phyloP scores from a whole-genome alignment of 2,888 invertebrate genomes.

The Hofmannophila pseudospretella region DNA sequence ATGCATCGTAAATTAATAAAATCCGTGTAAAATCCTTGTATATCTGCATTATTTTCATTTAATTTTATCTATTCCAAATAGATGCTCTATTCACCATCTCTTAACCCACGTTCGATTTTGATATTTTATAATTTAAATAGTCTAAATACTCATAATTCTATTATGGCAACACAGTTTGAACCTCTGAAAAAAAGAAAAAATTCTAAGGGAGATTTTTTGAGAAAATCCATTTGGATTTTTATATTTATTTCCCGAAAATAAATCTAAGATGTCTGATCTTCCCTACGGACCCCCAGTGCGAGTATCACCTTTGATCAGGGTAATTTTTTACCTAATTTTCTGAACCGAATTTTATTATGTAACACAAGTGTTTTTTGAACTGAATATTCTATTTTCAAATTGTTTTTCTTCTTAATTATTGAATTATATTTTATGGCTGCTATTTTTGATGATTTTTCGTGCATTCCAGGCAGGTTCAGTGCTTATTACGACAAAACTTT shows the following conservation, averaged over 20 bases:
- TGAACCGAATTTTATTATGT: conserved; percentile 38
- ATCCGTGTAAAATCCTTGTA: too few species aligned
- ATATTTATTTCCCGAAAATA: conserved; percentile 25
- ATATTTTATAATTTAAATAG: too few species aligned
- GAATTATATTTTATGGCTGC: not conserved
- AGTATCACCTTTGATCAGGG: conserved; percentile 90
- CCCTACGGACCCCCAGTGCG: conserved; percentile 82
- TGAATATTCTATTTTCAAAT: conserved; percentile 21
- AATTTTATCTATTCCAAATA: too few species aligned
- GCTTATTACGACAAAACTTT: conserved; percentile 2
- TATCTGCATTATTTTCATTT: too few species aligned
- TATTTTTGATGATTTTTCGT: not conserved
- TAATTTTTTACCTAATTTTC: conserved; percentile 44
- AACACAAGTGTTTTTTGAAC: conserved; percentile 44
- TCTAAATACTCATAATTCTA: too few species aligned
- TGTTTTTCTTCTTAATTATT: conserved; percentile 2
- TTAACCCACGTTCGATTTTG: too few species aligned
- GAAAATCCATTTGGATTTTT: conserved; percentile 38
- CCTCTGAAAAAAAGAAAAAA: conserved; percentile 26
- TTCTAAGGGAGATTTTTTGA: conserved; percentile 37
- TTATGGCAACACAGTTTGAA: conserved; percentile 24
- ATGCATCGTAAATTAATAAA: too few species aligned
- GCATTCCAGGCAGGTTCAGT: conserved; percentile 4
- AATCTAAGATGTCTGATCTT: conserved; percentile 57
- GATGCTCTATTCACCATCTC: too few species aligned